Conservation (phyloP, 1,140 invertebrate species). For the Tachypleus tridentatus region DNA sequence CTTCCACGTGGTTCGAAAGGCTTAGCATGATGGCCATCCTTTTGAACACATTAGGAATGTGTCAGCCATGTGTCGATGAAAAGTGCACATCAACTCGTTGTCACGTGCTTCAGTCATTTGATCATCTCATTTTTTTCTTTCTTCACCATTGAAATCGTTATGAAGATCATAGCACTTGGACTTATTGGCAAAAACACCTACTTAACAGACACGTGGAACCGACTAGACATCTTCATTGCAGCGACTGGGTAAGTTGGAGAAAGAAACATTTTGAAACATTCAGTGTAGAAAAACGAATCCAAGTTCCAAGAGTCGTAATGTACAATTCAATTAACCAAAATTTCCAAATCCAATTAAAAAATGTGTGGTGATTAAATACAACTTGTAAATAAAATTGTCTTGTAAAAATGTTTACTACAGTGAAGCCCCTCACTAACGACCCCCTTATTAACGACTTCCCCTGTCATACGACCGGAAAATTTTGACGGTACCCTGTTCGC, state of each 20-base stretch:
- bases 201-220: constrained; percentile 94
- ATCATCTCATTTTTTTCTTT: constrained; percentile 98
- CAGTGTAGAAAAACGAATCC: too few species aligned
- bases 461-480: too few species aligned
- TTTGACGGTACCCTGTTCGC: too few species aligned
- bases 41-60: constrained; percentile 98
- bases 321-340: too few species aligned
- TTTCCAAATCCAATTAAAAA: too few species aligned
- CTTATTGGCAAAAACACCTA: constrained; percentile 87
- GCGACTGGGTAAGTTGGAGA: constrained; percentile 75
- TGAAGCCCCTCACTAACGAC: too few species aligned
- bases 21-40: constrained; percentile 97
- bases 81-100: constrained; percentile 77
- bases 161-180: constrained; percentile 98
- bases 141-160: constrained; percentile 89
- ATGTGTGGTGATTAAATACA: too few species aligned
- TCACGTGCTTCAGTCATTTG: constrained; percentile 81
- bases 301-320: too few species aligned
- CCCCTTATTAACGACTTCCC: too few species aligned
- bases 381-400: too few species aligned
- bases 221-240: constrained; percentile 96
- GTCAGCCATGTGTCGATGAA: constrained; percentile 91
- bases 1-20: constrained; percentile 91
- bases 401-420: too few species aligned
- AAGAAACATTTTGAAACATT: too few species aligned